phyloP scores from a whole-genome alignment of 2,113 vertebrate species.

The Brachyistius frenatus region DNA sequence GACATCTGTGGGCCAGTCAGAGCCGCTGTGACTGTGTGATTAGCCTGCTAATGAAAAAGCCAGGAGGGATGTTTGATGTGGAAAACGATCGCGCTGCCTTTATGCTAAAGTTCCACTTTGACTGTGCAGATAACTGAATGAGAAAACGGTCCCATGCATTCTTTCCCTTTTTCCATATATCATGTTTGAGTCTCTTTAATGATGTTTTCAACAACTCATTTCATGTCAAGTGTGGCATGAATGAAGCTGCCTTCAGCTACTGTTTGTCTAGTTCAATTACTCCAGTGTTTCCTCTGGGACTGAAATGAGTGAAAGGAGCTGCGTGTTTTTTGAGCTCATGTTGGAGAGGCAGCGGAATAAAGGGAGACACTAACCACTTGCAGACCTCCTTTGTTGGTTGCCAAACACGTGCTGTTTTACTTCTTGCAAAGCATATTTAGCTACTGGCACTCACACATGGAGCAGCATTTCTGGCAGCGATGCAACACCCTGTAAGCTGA shows the following conservation, averaged over 20 bases:
- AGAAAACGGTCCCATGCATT: slow-evolving; percentile 7
- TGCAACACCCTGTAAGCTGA: slow-evolving; percentile 53
- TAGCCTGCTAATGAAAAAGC: slow-evolving; percentile 67
- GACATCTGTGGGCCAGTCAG: slow-evolving; percentile 62
- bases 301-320: slow-evolving; percentile 37
- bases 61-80: slow-evolving; percentile 54
- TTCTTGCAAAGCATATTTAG: slow-evolving; percentile 61
- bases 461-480: slow-evolving; percentile 51
- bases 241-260: slow-evolving; percentile 21
- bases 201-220: slow-evolving; percentile 18
- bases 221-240: slow-evolving; percentile 1
- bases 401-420: slow-evolving; percentile 53
- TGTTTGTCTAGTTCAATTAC: slow-evolving; percentile 36
- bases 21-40: slow-evolving; percentile 51
- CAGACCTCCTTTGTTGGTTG: slow-evolving; percentile 49
- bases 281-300: slow-evolving; percentile 14
- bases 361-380: slow-evolving; percentile 59
- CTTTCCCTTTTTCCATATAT: not conserved
- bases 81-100: slow-evolving; percentile 20
- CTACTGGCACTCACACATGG: slow-evolving; percentile 46
- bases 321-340: slow-evolving; percentile 6
- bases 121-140: not conserved
- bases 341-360: slow-evolving; percentile 45
- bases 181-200: slow-evolving; percentile 21
- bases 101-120: slow-evolving; percentile 25